Percentiles rank a stretch among this genome's conserved stretches.
Evolutionary conservation across 2,113 vertebrate species (phyloP).

Genomic region (Prionailurus bengalensis): DNA sequence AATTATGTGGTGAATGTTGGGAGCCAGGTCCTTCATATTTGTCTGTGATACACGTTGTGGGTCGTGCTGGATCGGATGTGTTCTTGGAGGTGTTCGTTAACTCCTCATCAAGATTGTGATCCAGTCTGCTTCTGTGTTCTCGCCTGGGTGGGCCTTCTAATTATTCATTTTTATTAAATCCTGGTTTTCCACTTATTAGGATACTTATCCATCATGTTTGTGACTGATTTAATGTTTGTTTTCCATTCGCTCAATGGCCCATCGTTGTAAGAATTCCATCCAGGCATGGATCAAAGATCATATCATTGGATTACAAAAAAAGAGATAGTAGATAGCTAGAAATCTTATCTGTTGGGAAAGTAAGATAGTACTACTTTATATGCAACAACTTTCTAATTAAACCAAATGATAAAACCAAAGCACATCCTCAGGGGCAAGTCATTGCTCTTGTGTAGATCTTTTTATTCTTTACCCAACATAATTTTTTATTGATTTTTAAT

Average conservation of each 20-base stretch:
- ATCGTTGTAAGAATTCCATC: background rate
- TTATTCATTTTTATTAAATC: background rate
- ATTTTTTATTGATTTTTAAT: slow-evolving; percentile 57
- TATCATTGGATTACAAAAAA: background rate
- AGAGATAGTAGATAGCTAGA: background rate
- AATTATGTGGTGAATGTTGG: background rate
- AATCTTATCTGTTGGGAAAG: background rate
- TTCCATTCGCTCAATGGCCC: background rate
- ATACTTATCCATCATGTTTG: background rate
- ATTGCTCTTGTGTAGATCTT: slow-evolving; percentile 39
- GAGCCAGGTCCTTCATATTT: background rate
- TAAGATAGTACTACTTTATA: background rate
- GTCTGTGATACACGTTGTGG: background rate
- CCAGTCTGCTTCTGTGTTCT: background rate
- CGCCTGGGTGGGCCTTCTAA: background rate
- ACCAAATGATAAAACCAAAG: slow-evolving; percentile 23
- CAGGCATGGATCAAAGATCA: background rate
- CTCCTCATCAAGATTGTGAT: background rate
- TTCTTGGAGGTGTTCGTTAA: background rate
- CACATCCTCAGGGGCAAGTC: background rate
- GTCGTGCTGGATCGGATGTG: background rate
- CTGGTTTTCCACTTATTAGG: background rate
- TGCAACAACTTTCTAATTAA: background rate
- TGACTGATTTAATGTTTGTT: background rate
- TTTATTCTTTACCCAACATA: slow-evolving; percentile 33